phyloP scores from a whole-genome alignment of 2,113 vertebrate genomes.

The Myrmecobius fasciatus region DNA sequence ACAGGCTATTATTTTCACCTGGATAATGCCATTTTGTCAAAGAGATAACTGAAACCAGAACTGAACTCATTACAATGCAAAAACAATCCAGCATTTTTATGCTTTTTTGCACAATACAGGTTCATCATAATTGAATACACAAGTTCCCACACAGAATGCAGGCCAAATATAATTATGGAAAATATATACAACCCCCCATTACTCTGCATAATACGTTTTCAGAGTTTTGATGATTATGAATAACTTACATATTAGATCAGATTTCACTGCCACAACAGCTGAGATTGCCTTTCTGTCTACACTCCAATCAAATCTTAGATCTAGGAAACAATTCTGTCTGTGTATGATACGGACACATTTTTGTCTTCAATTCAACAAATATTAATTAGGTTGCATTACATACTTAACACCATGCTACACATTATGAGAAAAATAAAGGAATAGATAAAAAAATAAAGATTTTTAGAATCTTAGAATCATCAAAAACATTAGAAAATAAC shows the following conservation, averaged over 20 bases:
- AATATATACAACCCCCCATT: constrained; percentile 20
- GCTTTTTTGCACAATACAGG: neutral
- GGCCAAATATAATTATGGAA: neutral
- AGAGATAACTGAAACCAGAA: constrained; percentile 11
- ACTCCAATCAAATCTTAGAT: neutral
- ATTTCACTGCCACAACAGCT: neutral
- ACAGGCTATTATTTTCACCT: constrained; percentile 31
- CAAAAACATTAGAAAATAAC: neutral
- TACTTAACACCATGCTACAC: neutral
- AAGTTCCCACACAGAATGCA: constrained; percentile 2
- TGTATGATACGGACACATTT: neutral
- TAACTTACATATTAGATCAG: neutral
- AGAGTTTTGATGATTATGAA: constrained; percentile 13
- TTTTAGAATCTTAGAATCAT: neutral
- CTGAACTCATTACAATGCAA: constrained; percentile 22
- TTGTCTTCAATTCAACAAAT: neutral
- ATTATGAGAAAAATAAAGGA: neutral
- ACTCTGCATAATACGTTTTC: neutral
- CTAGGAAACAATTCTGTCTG: neutral
- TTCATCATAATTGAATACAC: neutral
- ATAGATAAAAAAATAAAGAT: neutral
- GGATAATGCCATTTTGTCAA: constrained; percentile 45
- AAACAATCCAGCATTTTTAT: neutral
- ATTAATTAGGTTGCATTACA: neutral
- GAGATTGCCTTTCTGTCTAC: neutral